Conservation (phyloP, 2,888 invertebrate genomes). For the Deilephila elpenor region DNA sequence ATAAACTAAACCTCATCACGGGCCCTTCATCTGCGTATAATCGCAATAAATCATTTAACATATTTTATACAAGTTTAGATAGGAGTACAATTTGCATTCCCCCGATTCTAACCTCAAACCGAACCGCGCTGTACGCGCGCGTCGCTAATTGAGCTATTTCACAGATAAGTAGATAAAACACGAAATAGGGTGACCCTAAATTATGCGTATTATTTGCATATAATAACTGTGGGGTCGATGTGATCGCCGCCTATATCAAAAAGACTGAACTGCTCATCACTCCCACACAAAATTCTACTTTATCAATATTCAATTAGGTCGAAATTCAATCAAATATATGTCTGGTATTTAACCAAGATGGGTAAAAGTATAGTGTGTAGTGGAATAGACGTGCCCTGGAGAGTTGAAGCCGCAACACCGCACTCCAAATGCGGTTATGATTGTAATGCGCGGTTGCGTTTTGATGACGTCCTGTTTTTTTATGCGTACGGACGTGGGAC, state of each 20-base stretch:
- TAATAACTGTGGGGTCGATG: slow-evolving; percentile 79
- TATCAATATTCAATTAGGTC: background rate
- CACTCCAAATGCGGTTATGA: slow-evolving; percentile 27
- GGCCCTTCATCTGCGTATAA: slow-evolving; percentile 44
- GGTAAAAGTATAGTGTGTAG: background rate
- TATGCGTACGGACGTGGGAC: slow-evolving; percentile 37
- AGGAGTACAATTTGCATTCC: slow-evolving; percentile 59
- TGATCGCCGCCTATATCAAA: slow-evolving; percentile 42
- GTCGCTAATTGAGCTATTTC: slow-evolving; percentile 82
- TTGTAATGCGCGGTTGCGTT: slow-evolving; percentile 29
- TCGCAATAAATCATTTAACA: slow-evolving; percentile 78
- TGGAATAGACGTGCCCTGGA: slow-evolving; percentile 50
- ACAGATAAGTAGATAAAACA: slow-evolving; percentile 84
- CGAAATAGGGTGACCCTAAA: slow-evolving; percentile 74
- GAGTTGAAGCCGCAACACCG: slow-evolving; percentile 64
- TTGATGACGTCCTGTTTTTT: slow-evolving; percentile 27
- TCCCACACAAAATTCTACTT: slow-evolving; percentile 36
- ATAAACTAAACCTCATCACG: slow-evolving; percentile 35
- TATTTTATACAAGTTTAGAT: slow-evolving; percentile 71
- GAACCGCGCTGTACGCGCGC: slow-evolving; percentile 54
- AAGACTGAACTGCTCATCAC: slow-evolving; percentile 35
- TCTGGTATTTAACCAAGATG: background rate
- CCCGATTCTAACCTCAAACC: slow-evolving; percentile 37
- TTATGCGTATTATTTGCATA: slow-evolving; percentile 83
- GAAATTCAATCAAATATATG: background rate